A percentile compares a stretch with the other conserved stretches of the same genome.
These are phyloP conservation scores for Hylyphantes graminicola DNA, from an alignment of 1,140 invertebrate species.

Conservation along the genomic window DNA sequence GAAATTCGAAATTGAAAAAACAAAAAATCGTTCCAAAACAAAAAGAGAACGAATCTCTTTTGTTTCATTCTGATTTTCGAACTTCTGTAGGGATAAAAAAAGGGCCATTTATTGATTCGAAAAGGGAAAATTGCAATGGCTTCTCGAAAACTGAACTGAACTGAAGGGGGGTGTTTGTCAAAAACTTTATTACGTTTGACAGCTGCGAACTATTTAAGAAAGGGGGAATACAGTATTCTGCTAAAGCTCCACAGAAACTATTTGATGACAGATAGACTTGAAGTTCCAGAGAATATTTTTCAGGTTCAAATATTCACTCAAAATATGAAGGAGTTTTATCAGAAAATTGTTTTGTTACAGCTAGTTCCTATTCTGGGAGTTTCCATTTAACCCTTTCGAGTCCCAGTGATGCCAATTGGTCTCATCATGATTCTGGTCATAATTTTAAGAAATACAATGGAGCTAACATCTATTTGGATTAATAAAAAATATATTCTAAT, in stretches of 20 bases:
- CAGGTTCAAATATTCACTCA: too few species aligned
- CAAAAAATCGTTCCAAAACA: background rate
- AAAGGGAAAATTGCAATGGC: conserved; percentile 37
- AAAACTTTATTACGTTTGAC: conserved; percentile 55
- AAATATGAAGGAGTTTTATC: too few species aligned
- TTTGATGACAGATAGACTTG: conserved; percentile 5
- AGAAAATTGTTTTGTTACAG: too few species aligned
- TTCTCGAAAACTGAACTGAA: background rate
- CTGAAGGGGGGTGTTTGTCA: conserved; percentile 35
- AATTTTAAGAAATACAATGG: too few species aligned
- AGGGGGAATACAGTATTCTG: background rate
- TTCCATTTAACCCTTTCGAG: too few species aligned
- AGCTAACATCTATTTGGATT: too few species aligned
- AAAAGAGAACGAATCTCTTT: conserved; percentile 35
- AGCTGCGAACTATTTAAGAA: conserved; percentile 33
- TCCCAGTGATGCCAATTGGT: too few species aligned
- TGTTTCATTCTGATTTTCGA: conserved; percentile 16
- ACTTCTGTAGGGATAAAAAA: conserved; percentile 11
- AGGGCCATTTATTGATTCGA: conserved; percentile 50
- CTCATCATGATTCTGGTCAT: too few species aligned
- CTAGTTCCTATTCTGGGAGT: too few species aligned
- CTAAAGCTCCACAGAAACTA: background rate
- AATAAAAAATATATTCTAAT: too few species aligned
- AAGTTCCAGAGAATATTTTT: background rate
- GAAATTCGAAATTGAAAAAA: background rate